A percentile compares a stretch with the other conserved stretches of the same genome.
These are phyloP conservation scores for human (Homo sapiens) DNA, from an alignment of 2,113 vertebrate genomes.

Conservation along the genomic window GRCh38 chr9:72474001-72474500, in stretches of 20 bases:
- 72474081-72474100: conserved; percentile 8
- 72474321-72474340: not conserved
- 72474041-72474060: not conserved
- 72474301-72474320: conserved; percentile 29
- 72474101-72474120: conserved; percentile 10
- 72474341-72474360: not conserved
- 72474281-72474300: not conserved
- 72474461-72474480: not conserved
- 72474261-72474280: conserved; percentile 11
- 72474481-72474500: not conserved
- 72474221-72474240: not conserved
- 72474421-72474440: not conserved
- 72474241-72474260: not conserved
- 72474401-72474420: not conserved
- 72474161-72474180: not conserved
- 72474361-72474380: not conserved
- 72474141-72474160: not conserved
- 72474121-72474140: not conserved
- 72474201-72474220: not conserved
- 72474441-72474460: not conserved
- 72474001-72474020: not conserved
- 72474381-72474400: not conserved
- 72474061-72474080: not conserved
- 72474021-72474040: not conserved
- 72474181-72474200: not conserved